Conservation (phyloP, 92 coral and sea anemone genomes). For the Siderastrea radians region DNA sequence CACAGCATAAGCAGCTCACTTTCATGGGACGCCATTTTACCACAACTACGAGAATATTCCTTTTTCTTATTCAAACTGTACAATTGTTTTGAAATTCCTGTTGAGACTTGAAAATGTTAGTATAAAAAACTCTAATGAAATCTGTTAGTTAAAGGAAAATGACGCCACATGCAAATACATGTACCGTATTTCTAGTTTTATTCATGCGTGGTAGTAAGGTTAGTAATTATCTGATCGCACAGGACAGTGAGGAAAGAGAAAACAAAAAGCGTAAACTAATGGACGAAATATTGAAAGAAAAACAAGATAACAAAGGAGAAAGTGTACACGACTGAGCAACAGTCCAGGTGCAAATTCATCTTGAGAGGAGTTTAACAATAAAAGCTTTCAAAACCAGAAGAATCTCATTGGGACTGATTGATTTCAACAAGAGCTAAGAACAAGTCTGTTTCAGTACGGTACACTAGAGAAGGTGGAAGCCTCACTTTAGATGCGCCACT, state of each 20-base stretch:
- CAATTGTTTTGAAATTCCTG: no score
- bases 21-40: no score
- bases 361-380: slow-evolving; percentile 28
- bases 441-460: slow-evolving; percentile 43
- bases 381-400: slow-evolving; percentile 45
- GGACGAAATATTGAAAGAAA: slow-evolving; percentile 2
- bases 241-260: slow-evolving; percentile 7
- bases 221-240: no score
- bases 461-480: slow-evolving; percentile 63
- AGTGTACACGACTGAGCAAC: slow-evolving; percentile 12
- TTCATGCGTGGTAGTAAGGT: no score
- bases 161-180: no score
- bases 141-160: no score
- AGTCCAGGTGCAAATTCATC: slow-evolving; percentile 32
- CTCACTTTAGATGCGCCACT: slow-evolving; percentile 34
- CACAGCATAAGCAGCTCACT: no score
- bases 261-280: slow-evolving; percentile 17
- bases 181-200: no score
- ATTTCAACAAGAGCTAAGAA: slow-evolving; percentile 30
- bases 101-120: no score
- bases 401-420: slow-evolving; percentile 31
- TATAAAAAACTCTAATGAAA: no score
- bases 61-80: no score
- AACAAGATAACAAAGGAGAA: slow-evolving; percentile 29
- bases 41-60: no score